Conservation (phyloP, 2,113 vertebrate genomes). For the Todiramphus chloris region DNA sequence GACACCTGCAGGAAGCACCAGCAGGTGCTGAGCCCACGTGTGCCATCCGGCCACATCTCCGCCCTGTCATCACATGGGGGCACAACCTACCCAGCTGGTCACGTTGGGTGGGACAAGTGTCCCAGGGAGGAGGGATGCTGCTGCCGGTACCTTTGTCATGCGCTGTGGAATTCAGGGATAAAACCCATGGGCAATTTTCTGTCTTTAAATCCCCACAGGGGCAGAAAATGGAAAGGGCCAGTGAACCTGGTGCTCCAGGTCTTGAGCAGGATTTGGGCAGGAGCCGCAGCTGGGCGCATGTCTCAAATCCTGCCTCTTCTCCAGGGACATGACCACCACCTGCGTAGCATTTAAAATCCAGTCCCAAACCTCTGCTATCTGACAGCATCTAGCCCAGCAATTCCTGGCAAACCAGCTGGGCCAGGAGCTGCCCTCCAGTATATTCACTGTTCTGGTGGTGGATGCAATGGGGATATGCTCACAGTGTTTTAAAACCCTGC, state of each 20-base stretch:
- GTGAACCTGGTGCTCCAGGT: not conserved
- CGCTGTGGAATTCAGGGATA: not conserved
- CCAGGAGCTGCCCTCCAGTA: not conserved
- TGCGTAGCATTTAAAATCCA: fast-evolving
- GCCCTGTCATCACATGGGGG: not conserved
- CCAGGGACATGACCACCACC: too few species aligned
- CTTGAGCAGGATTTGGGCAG: not conserved
- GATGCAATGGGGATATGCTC: fast-evolving
- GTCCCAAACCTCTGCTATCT: not conserved
- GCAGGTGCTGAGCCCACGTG: fast-evolving
- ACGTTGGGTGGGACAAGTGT: not conserved
- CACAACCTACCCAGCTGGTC: too few species aligned
- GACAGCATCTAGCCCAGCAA: not conserved
- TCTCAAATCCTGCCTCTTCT: not conserved
- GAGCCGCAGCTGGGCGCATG: not conserved
- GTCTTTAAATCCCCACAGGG: not conserved
- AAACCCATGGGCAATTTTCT: not conserved
- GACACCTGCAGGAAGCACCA: not conserved
- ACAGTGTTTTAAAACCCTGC: not conserved
- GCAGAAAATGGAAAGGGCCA: not conserved
- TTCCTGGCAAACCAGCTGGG: not conserved
- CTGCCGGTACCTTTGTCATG: not conserved
- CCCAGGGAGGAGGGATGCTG: fast-evolving
- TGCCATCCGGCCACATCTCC: not conserved
- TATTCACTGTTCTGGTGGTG: fast-evolving